Base-by-base conservation (phyloP, 2,113 vertebrate species). In the Malurus melanocephalus region DNA sequence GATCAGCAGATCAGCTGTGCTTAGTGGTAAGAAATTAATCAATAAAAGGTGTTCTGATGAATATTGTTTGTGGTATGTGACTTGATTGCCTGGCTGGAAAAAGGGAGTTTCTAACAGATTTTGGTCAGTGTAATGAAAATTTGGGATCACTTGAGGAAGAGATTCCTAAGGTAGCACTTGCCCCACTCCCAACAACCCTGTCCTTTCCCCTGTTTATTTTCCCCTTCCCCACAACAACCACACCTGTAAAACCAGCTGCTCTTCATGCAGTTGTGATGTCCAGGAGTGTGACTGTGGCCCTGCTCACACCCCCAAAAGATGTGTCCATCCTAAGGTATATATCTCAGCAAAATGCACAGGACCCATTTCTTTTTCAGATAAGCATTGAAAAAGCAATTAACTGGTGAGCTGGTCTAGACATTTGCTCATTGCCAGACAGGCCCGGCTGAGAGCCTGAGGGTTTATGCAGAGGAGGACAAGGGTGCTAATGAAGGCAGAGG, bases 311-410 rank as follows among this genome's bases (percentile, higher is more conserved):
- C n/a, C 24, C 35, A 28, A 3, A 71, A 60, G 28, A 27, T 23
- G 15, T 40, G 14, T 32, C 55, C 10, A 11, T 8, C 24, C 38
- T 38, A 38, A 38, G 13, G 17, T 57, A 35, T 89, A 68, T 82
- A 11, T 68, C 56, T 38, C 75, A 67, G 27, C 71, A n/a, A 19
- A 46, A 19, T 13, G 35, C 4, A 1, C 0, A 0, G 57, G 13
- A 60, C 10, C 13, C 35, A 7, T 33, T 83, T 83, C 43, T 65
- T 82, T 51, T 32, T 52, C 60, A 38, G 38, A 33, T 6, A 49
- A 59, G 35, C 57, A 65, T 10, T 33, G 32, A 17, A 84, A 83
- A 93, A 84, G 23, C 45, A 45, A n/a, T 74, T 51, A 92, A 61
- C 26, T 33, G 43, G 3, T 26, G 16, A 65, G 42, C 0, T 45